Evolutionary conservation across 2,888 invertebrate species (phyloP), one percentile per base, ranked within the genome.

Genomic region (Lasioglossum marginatum): DNA sequence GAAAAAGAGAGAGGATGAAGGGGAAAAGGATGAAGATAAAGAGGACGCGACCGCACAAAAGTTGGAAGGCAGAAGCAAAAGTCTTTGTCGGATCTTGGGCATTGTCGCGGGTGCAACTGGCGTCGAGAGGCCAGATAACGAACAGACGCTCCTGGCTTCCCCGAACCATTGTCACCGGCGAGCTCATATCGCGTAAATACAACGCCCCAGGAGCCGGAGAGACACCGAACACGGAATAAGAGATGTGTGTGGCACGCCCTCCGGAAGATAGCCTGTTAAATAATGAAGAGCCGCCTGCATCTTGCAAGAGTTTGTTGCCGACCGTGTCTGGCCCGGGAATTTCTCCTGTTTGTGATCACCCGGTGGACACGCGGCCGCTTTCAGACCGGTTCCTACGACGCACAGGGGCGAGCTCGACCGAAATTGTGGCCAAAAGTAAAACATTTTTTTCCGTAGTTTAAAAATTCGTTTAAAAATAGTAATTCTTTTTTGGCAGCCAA

Each of bases 21-120:
- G 14, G 40, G 75, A 12, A 19, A 10, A 31, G n/a, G 48, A 71
- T 52, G 16, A 40, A 34, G 31, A 82, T 48, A 19, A 27, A 82
- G 19, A 27, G 14, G 12, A 60, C 12, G 12, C 57, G 57, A 70
- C 57, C 73, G 40, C 68, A 52, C 31, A 63, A 71, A 76, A 74
- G 73, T 79, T 77, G 10, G 68, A 23, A 31, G 43, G 79, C 27
- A 37, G 43, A 52, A 23, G 63, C 27, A 31, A 37, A 40, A 77
- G 74, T 79, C 81, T 85, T 86, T 86, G 84, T 84, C 66, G 45
- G 81, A 34, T 78, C 75, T 81, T 75, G 23, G 66, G 74, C 77
- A 80, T 86, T 83, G 85, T 86, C 84, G 37, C 73, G 19, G 63
- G 63, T 3, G 77, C 80, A 80, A 74, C 83, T 80, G 77, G 73